A percentile compares a stretch with the other conserved stretches of the same genome.
Evolutionary conservation across 2,797 vertebrate species (phyloP).

Genomic region (Danio jaintianensis): DNA sequence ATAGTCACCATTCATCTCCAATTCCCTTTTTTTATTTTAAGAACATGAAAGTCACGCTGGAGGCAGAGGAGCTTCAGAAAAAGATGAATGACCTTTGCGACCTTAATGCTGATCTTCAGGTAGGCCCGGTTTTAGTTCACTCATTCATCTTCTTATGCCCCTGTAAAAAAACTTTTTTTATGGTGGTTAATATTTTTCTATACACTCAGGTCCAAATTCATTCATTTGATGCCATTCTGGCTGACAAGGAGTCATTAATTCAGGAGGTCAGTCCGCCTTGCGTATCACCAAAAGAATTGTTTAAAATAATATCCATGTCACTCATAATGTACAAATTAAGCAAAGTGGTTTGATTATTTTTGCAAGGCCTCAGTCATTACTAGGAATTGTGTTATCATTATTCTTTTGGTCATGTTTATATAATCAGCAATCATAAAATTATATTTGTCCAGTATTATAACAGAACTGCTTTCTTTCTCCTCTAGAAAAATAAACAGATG

Average conservation of each 20-base stretch:
- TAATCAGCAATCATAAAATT: background rate
- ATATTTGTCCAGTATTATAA: constrained; percentile 1
- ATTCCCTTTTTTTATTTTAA: constrained; percentile 18
- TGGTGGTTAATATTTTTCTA: background rate
- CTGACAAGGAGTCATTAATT: constrained; percentile 81
- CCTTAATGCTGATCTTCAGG: constrained; percentile 83
- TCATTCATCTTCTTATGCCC: background rate
- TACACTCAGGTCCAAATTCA: constrained; percentile 80
- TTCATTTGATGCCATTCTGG: constrained; percentile 76
- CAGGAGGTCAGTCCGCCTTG: constrained; percentile 78
- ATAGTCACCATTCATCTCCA: background rate
- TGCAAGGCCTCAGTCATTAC: background rate
- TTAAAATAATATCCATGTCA: background rate
- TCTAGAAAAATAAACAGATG: constrained; percentile 83
- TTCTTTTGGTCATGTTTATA: background rate
- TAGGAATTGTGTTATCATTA: background rate
- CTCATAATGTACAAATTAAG: background rate
- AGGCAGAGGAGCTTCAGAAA: constrained; percentile 82
- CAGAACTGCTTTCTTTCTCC: background rate
- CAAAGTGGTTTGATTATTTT: background rate
- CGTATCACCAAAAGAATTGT: background rate
- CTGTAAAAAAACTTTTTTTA: background rate
- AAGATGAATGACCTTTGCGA: constrained; percentile 83
- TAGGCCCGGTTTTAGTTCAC: background rate
- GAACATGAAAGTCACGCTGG: constrained; percentile 83